Base-by-base conservation (phyloP, 2,888 invertebrate species). In the Dyspetes luteomarginatus region DNA sequence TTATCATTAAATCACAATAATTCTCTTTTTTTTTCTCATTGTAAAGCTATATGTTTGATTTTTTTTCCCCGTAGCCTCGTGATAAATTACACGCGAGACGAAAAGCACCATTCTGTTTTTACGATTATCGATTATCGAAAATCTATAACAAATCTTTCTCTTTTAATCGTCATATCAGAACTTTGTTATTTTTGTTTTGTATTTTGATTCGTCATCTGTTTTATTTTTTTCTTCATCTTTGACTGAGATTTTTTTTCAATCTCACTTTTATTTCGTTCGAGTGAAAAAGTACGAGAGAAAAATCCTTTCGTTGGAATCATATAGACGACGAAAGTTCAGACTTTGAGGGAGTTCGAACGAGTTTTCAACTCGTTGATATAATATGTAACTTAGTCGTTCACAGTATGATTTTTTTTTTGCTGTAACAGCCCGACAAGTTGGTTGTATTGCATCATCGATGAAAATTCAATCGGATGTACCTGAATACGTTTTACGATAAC, bases 81-180 rank as follows among this genome's bases (percentile, higher is more conserved):
- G 71, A 80, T 55, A 71, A 65, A 30, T 12, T 52, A 19, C 65
- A 12, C 58, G 48, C 75, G 60, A 65, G 50, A 71, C 45, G 60
- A 65, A 67, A 74, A 74, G 78, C 74, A 81, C 78, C 74, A 45
- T 82, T 81, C 78, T 65, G 15, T 36, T 68, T 26, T 48, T 17
- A 15, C 48, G 41, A 26, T n/a, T n/a, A n/a, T n/a, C 5, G 65
- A 78, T 71, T 60, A 74, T 78, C 58, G 52, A 22, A 60, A 71
- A 48, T 55, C 45, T 30, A 71, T 41, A 36, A 67, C 7, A 52
- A 55, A 50, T 58, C 58, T 22, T 58, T 30, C 36, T 71, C 26
- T 56, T 69, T 52, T 52, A 65, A 48, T 41, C 50, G 15, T 65
- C 48, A 50, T 82, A 78, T 82, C 81, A 65, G 78, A 82, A 78